Base-by-base conservation (phyloP, 2,888 invertebrate species). In the Eristalis intricaria region DNA sequence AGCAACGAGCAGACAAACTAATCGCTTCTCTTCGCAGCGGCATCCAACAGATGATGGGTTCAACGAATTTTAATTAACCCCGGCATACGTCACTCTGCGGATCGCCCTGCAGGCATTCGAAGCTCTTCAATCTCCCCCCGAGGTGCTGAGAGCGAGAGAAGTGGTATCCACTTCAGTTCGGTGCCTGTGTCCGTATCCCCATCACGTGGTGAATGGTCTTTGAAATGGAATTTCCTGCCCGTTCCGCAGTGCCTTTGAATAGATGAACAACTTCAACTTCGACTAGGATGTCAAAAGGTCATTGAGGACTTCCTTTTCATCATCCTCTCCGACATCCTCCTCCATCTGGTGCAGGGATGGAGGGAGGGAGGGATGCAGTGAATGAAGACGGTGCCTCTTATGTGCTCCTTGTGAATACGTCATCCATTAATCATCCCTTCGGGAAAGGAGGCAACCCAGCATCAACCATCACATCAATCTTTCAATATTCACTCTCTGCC, bases 11-110 rank as follows among this genome's bases (percentile, higher is more conserved):
- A 35, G 22, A 32, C 32, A 35, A 50, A 76, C 65, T 58, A 61
- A 66, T 66, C 40, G 50, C 22, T 26, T 4, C 22, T 58, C n/a
- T n/a, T 19, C 19, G 19, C 50, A 50, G 50, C 50, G 50, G 50
- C 58, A 73, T 69, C 71, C 74, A 73, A 68, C 61, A 71, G 71
- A 76, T 87, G 78, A 83, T 60, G 71, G 50, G 86, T 87, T 83
- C 71, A 87, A 64, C 32, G 86, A 76, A 83, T 83, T 79, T 79
- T 83, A 87, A 87, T 87, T 79, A 87, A 83, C 83, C 79, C 75
- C 56, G 65, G n/a, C 66, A 71, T 68, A 83, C 68, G 71, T 83
- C 64, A 87, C 70, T 65, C 60, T 63, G 26, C 56, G 19, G 19
- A 38, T 60, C 38, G 64, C 32, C 19, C 4, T 10, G 15, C 5